Base-by-base conservation (phyloP, 30 jellyfish, hydroid and myxozoan species). In the Euphysa ruthae region DNA sequence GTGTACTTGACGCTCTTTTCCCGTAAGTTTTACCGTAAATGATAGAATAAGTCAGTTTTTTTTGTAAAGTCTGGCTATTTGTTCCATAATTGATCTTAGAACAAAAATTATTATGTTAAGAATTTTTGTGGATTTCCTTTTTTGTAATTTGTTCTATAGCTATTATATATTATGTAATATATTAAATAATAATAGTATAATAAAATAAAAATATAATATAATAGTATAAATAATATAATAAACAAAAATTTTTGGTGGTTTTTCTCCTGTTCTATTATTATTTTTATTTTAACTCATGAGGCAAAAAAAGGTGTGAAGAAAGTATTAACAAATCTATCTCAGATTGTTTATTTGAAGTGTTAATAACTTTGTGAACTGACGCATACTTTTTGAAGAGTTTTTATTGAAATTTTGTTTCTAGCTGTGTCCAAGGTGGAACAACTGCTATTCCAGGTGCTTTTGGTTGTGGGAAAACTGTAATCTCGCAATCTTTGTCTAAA, bases 401-500 rank as follows among this genome's bases (percentile, higher is more conserved):
- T 38, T 12, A 38, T 12, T 38, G n/a, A 38, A 12, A 38, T n/a
- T 2, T 2, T n/a, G 18, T 2, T 3, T 63, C 6, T 27, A 89
- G 98, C 13, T 91, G 99, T 69, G 99, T 83, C 1, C 99, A 91
- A 66, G 99, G 99, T 25, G 99, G 99, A 34, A 91, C 99, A 30
- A 91, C 99, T n/a, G 95, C 95, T 26, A 91, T 91, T 30, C 99
- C 99, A 5, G 99, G 99, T 32, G 99, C 99, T 72, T 91, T 91
- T 35, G 99, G 99, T 18, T 91, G 99, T 50, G 99, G 99, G 18
- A 91, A 91, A 63, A 91, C 99, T 63, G 99, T 91, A 71, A 91
- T 82, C 27, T 91, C 99, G 0, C 99, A 91, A 49, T 77, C 99
- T 0, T 64, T 91, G 31, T 91, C 99, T 26, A 91, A 91, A 29